A percentile compares a stretch with the other conserved stretches of the same genome.
Conservation (phyloP, 2,888 invertebrate genomes). For the Stratiomys singularior region DNA sequence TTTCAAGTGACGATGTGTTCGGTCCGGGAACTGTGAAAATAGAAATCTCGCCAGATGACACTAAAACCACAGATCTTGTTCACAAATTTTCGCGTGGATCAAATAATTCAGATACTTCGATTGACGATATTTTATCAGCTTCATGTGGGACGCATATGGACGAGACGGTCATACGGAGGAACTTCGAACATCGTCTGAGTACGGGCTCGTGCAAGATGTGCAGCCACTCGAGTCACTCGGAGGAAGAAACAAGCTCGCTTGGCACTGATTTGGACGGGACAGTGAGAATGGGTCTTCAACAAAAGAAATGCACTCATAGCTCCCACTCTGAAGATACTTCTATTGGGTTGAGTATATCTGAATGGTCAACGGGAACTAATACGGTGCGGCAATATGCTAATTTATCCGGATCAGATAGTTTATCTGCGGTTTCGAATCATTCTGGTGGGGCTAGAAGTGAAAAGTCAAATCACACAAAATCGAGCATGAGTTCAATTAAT, state of each 20-base stretch:
- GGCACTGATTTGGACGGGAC: constrained; percentile 85
- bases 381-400: constrained; percentile 84
- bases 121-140: constrained; percentile 71
- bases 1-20: constrained; percentile 72
- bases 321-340: constrained; percentile 89
- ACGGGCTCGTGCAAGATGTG: constrained; percentile 71
- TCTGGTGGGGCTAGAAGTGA: constrained; percentile 71
- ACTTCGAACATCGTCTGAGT: constrained; percentile 66
- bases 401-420: constrained; percentile 75
- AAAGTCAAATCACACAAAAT: constrained; percentile 70
- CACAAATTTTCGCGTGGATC: constrained; percentile 67
- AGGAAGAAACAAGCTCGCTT: constrained; percentile 79
- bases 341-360: constrained; percentile 84
- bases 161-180: constrained; percentile 69
- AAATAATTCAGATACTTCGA: constrained; percentile 73
- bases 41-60: constrained; percentile 71
- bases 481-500: constrained; percentile 70
- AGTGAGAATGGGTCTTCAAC: constrained; percentile 80
- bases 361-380: constrained; percentile 89
- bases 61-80: constrained; percentile 62
- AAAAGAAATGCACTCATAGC: constrained; percentile 83
- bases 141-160: constrained; percentile 68
- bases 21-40: constrained; percentile 70
- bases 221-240: constrained; percentile 78
- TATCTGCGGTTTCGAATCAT: constrained; percentile 69